A percentile compares a stretch with the other conserved stretches of the same genome.
phyloP scores from a whole-genome alignment of 2,113 vertebrate genomes.

The Nycticebus coucang region DNA sequence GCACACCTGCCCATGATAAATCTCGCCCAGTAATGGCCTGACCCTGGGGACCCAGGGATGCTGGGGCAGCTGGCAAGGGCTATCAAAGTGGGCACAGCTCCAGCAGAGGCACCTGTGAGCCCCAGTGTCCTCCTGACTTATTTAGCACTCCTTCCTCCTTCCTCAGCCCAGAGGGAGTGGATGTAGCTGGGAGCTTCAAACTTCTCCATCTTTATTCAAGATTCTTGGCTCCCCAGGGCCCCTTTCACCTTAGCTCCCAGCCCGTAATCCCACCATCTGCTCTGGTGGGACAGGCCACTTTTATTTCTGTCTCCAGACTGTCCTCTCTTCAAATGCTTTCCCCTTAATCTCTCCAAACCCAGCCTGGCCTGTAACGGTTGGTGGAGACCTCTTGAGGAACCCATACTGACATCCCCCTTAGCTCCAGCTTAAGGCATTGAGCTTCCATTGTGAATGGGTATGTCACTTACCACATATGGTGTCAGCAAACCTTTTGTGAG shows the following conservation, averaged over 20 bases:
- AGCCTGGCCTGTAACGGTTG: neutral
- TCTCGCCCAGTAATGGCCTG: constrained; percentile 87
- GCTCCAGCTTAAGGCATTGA: neutral
- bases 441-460: neutral
- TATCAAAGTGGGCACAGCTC: neutral
- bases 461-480: neutral
- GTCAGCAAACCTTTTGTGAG: neutral
- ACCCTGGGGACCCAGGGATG: constrained; percentile 81
- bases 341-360: neutral
- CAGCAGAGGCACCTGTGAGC: neutral
- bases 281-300: fast-evolving
- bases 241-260: neutral
- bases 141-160: neutral
- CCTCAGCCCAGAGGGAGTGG: neutral
- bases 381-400: neutral
- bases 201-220: neutral
- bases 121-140: neutral
- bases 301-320: neutral
- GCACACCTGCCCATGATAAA: constrained; percentile 90
- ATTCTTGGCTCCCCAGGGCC: neutral
- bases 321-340: neutral
- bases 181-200: neutral
- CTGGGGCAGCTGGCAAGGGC: constrained; percentile 76
- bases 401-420: neutral
- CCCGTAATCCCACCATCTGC: neutral